Evolutionary conservation across 2,888 invertebrate species (phyloP).

Genomic region (Patella ulyssiponensis): DNA sequence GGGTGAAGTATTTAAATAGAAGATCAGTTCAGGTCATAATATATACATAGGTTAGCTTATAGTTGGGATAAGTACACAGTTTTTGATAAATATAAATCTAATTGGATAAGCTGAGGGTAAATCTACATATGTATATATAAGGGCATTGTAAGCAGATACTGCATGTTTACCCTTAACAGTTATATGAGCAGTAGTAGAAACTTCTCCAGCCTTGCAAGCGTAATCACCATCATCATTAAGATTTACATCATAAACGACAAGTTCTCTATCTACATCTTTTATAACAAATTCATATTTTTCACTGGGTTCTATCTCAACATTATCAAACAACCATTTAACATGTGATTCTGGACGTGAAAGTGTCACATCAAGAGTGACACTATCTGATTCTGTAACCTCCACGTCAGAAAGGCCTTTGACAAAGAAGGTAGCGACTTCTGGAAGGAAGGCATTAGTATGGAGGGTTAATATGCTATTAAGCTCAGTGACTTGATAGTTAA

Average conservation of each 20-base stretch:
- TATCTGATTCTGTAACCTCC: constrained; percentile 10
- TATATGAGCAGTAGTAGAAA: constrained; percentile 30
- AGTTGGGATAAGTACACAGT: no score
- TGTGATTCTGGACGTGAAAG: constrained; percentile 23
- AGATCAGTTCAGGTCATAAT: no score
- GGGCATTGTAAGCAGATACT: no score
- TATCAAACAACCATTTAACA: constrained; percentile 27
- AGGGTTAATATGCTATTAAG: neutral
- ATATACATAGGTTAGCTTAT: no score
- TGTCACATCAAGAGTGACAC: constrained; percentile 24
- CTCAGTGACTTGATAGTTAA: no score
- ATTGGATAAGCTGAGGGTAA: no score
- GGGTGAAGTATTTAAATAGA: no score
- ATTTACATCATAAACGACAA: constrained; percentile 18
- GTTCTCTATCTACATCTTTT: constrained; percentile 17
- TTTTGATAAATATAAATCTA: no score
- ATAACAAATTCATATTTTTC: constrained; percentile 27
- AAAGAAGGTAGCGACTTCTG: neutral
- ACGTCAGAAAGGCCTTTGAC: neutral
- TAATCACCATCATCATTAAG: constrained; percentile 17
- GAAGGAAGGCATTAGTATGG: neutral
- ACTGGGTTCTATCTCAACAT: constrained; percentile 18
- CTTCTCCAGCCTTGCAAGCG: constrained; percentile 17
- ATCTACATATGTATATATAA: no score
- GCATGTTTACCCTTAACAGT: constrained; percentile 33